phyloP scores from a whole-genome alignment of 2,113 vertebrate genomes.

The Alouatta palliata region DNA sequence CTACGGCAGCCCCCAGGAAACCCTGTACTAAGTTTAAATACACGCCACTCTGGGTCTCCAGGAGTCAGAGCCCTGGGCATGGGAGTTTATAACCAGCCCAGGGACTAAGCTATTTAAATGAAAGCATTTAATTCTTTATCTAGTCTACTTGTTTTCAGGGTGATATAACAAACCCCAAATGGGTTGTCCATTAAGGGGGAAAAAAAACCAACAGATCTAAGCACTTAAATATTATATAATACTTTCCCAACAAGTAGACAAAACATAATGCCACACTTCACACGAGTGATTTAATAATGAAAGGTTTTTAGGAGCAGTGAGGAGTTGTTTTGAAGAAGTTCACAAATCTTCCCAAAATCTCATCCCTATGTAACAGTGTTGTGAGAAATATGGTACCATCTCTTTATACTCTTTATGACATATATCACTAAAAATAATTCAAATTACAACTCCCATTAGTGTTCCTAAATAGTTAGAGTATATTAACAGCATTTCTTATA shows the following conservation, averaged over 20 bases:
- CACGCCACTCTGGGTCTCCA: accelerated
- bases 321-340: not conserved
- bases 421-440: not conserved
- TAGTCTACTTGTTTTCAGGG: not conserved
- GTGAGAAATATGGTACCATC: not conserved
- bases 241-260: not conserved
- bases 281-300: not conserved
- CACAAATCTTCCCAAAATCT: not conserved
- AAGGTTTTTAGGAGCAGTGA: not conserved
- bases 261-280: not conserved
- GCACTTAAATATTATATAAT: not conserved
- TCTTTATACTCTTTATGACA: not conserved
- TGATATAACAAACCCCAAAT: not conserved
- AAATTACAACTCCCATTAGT: not conserved
- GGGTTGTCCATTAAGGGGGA: not conserved
- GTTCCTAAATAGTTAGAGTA: too few relatives aligned
- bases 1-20: not conserved
- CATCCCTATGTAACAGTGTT: not conserved
- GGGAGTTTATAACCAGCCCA: not conserved
- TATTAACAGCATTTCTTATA: not conserved
- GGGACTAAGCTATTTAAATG: not conserved
- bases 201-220: not conserved
- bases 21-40: not conserved
- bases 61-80: not conserved
- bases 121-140: not conserved